Base-by-base conservation (phyloP, 2,888 invertebrate genomes). In the Allolobophora icterica region DNA sequence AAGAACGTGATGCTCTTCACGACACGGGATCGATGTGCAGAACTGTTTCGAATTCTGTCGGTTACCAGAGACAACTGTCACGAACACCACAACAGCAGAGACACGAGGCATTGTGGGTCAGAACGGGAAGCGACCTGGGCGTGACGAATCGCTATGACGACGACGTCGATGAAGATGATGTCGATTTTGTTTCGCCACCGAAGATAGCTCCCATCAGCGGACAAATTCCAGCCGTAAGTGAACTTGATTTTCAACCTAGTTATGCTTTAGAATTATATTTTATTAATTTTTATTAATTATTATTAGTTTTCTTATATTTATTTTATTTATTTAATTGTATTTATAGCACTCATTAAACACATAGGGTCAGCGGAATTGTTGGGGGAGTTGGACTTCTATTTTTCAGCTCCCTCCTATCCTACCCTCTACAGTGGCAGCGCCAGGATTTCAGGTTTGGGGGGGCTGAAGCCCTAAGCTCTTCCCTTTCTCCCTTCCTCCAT, bases 201-300 rank as follows among this genome's bases (percentile, higher is more conserved):
- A 89, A 89, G 33, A 89, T 89, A 89, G 52, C 89, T 17, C 89
- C 89, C 24, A 19, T 89, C 89, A 42, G 89, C 19, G 89, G 89
- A 52, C 38, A 45, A 52, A 3, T 89, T n/a, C 42, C 33, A 8
- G 15, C 15, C 21, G 89, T 89, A 42, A 42, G 89, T 42, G 24
- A 35, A 87, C 21, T n/a, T 21, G 45, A 52, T 24, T 24, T 24
- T 24, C 5, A 24, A 52, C 0, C 52, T 21, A 52, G 21, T 24
- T 52, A 21, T 24, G 52, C 6, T 24, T 24, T 52, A 4, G 24
- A 52, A 21, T 52, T 52, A 24, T 52, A 1, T 45, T 19, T 45
- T 19, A 11, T 45, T 11, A 19, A 19, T 19, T 19, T 45, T 2
- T 15, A 11, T 45, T 45, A n/a, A n/a, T 45, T 19, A 19, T 45